These are phyloP conservation scores for Cantharis rustica DNA, from an alignment of 2,888 invertebrate genomes.

Conservation along the genomic window DNA sequence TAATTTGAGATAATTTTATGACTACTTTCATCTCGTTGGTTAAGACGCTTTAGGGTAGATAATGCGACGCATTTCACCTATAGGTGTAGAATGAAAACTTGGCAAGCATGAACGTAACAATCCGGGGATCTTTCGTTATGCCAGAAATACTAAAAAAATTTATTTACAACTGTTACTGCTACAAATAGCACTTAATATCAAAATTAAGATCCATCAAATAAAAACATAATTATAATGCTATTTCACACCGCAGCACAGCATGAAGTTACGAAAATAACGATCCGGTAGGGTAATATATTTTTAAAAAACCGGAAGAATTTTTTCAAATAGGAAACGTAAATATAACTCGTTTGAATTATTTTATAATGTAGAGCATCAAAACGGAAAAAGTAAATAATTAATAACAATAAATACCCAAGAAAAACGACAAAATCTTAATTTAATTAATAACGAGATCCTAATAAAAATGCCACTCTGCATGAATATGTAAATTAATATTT, in stretches of 20 bases:
- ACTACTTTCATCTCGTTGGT: conserved; percentile 51
- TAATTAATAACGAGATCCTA: background rate
- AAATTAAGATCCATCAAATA: background rate
- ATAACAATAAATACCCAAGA: background rate
- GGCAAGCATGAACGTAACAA: conserved; percentile 17
- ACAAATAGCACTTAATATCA: background rate
- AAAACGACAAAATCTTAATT: background rate
- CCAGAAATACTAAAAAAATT: background rate
- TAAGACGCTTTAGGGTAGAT: conserved; percentile 52
- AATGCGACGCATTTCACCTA: conserved; percentile 44
- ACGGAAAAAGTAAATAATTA: background rate
- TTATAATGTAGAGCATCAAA: background rate
- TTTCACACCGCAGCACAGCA: background rate
- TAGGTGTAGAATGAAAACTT: conserved; percentile 41
- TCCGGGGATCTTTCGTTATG: background rate
- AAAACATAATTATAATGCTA: background rate
- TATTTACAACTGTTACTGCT: background rate
- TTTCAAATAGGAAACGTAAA: background rate
- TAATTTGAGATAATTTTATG: conserved; percentile 55
- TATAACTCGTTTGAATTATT: background rate
- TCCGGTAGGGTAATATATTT: background rate
- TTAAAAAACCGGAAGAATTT: background rate
- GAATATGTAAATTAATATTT: conserved; percentile 6
- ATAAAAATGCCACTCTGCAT: background rate
- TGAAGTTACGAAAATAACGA: background rate